phyloP scores from a whole-genome alignment of 30 jellyfish, hydroid and myxozoan genomes.

The Aurelia aurita region DNA sequence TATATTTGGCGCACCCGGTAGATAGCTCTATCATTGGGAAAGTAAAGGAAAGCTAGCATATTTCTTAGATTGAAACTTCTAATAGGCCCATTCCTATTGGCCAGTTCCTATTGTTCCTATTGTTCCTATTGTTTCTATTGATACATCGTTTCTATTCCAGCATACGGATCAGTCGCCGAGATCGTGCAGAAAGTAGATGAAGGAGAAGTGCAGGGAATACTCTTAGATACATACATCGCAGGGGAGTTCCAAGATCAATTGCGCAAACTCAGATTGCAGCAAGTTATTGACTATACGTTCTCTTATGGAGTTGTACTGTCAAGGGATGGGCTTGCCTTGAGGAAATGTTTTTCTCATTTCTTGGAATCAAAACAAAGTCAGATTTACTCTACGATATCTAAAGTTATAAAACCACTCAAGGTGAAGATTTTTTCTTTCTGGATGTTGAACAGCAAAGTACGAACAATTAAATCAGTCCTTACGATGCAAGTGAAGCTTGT shows the following conservation, averaged over 20 bases:
- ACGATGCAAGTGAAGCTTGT: too few species aligned
- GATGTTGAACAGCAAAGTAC: not conserved
- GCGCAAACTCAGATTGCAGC: constrained; percentile 80
- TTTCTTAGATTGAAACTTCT: too few species aligned
- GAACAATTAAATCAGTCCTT: too few species aligned
- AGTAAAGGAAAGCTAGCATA: too few species aligned
- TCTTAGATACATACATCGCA: constrained; percentile 97
- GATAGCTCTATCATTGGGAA: too few species aligned
- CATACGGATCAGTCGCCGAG: constrained; percentile 83
- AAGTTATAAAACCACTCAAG: constrained; percentile 91
- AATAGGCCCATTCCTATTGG: too few species aligned
- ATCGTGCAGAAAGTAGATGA: constrained; percentile 68
- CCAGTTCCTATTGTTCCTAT: too few species aligned
- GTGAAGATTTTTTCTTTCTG: constrained; percentile 19
- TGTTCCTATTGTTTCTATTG: too few species aligned
- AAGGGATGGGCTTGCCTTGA: constrained; percentile 88
- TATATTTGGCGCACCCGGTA: too few species aligned
- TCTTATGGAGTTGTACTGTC: constrained; percentile 96
- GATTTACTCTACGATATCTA: constrained; percentile 83
- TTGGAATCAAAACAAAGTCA: constrained; percentile 85
- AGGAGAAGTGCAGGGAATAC: constrained; percentile 87
- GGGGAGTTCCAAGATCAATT: constrained; percentile 94
- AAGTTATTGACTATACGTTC: constrained; percentile 89
- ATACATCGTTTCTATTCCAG: constrained; percentile 31
- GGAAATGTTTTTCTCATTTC: constrained; percentile 65